Percentiles rank a stretch among this genome's conserved stretches.
phyloP scores from a whole-genome alignment of 2,113 vertebrate species.

The Percopsis transmontana region DNA sequence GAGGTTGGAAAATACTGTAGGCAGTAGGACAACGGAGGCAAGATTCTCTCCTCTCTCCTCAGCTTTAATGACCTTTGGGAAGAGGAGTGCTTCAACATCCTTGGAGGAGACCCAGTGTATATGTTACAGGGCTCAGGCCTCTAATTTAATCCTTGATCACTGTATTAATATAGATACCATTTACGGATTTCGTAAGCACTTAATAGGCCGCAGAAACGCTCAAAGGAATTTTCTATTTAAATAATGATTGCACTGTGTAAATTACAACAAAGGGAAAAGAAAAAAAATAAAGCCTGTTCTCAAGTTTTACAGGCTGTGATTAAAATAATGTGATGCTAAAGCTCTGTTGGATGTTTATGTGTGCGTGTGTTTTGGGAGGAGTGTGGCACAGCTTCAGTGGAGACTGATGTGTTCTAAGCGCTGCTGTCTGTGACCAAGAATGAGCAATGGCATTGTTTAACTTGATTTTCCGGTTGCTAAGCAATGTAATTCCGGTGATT shows the following conservation, averaged over 20 bases:
- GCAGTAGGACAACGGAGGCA: conserved; percentile 38
- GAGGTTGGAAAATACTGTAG: conserved; percentile 37
- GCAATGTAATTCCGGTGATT: conserved; percentile 81
- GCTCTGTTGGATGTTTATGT: conserved; percentile 31
- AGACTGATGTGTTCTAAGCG: conserved; percentile 67
- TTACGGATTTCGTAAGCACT: conserved; percentile 61
- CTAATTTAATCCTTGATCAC: conserved; percentile 78
- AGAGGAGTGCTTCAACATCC: conserved; percentile 67
- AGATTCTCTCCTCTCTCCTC: conserved; percentile 48
- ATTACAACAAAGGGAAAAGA: conserved; percentile 31
- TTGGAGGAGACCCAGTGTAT: conserved; percentile 66
- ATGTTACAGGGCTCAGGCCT: conserved; percentile 71
- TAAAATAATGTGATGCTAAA: conserved; percentile 68
- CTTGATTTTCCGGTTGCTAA: conserved; percentile 82
- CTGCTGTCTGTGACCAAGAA: conserved; percentile 73
- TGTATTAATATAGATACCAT: conserved; percentile 74
- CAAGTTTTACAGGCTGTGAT: conserved; percentile 59
- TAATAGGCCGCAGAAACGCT: conserved; percentile 70
- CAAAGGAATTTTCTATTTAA: conserved; percentile 57
- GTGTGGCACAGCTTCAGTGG: conserved; percentile 65
- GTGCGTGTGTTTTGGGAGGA: conserved; percentile 38
- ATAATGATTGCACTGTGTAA: conserved; percentile 35
- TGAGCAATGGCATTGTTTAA: conserved; percentile 78
- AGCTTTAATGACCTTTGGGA: conserved; percentile 79
- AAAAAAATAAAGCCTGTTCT: conserved; percentile 27